Evolutionary conservation across 2,888 invertebrate genomes (phyloP).

Genomic region (Melangyna quadrimaculata): DNA sequence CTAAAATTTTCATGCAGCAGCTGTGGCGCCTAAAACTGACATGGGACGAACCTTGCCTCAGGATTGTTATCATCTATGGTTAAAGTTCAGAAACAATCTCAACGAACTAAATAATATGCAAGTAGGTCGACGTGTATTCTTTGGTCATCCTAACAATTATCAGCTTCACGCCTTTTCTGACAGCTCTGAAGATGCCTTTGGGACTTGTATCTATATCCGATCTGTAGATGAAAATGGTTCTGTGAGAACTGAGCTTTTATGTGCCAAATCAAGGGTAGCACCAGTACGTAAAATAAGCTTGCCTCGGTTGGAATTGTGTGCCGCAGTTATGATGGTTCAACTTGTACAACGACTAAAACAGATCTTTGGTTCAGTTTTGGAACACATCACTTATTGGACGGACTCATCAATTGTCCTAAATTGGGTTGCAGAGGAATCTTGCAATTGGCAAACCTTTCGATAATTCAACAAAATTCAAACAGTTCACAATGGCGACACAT

Average conservation of each 20-base stretch:
- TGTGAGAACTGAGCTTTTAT: neutral
- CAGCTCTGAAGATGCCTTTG: constrained; percentile 37
- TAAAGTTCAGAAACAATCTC: constrained; percentile 2
- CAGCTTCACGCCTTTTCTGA: constrained; percentile 44
- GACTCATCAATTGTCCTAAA: neutral
- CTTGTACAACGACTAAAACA: neutral
- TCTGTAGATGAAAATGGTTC: neutral
- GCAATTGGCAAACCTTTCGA: neutral
- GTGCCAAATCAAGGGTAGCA: neutral
- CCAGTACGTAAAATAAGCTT: neutral
- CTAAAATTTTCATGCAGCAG: constrained; percentile 38
- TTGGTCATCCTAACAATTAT: neutral
- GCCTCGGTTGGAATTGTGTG: neutral
- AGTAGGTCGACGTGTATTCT: neutral
- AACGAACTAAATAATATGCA: constrained; percentile 17
- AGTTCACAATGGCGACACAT: constrained; percentile 2
- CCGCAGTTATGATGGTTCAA: neutral
- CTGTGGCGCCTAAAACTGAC: constrained; percentile 17
- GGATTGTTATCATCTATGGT: constrained; percentile 24
- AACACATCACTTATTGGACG: neutral
- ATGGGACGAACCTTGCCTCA: constrained; percentile 36
- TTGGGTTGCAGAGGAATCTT: neutral
- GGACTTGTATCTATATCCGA: constrained; percentile 30
- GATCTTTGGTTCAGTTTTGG: neutral
- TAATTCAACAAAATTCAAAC: neutral